Percentiles rank a stretch among this genome's conserved stretches.
phyloP scores from a whole-genome alignment of 2,113 vertebrate genomes.

The Rhombomys opimus region DNA sequence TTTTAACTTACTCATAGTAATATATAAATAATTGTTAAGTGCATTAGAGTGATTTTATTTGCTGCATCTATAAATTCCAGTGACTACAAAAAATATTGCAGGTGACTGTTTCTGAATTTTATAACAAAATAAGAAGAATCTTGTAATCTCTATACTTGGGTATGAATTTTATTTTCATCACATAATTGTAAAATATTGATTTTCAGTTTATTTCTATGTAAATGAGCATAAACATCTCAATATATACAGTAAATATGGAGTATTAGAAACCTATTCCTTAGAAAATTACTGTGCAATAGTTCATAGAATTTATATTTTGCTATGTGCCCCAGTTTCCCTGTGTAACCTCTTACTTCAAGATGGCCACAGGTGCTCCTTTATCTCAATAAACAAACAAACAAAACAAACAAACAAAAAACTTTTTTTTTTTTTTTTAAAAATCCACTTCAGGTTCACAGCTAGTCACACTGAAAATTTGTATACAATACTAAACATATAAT shows the following conservation, averaged over 20 bases:
- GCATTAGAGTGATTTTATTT: neutral
- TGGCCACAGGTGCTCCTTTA: neutral
- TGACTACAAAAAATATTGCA: neutral
- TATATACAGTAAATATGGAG: neutral
- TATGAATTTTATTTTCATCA: neutral
- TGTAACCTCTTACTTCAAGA: neutral
- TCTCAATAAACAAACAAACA: neutral
- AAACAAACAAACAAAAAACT: neutral
- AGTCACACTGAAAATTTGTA: neutral
- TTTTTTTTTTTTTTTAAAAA: neutral
- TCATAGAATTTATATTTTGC: neutral
- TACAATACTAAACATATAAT: neutral
- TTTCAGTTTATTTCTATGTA: neutral
- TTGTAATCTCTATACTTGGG: neutral
- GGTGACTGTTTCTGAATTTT: constrained; percentile 37
- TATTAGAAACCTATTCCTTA: neutral
- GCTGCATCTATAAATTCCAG: neutral
- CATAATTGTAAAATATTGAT: neutral
- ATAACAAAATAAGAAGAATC: neutral
- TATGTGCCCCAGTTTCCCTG: neutral
- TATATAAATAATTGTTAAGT: neutral
- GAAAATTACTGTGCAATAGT: neutral
- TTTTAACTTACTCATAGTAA: neutral
- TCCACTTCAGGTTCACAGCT: neutral
- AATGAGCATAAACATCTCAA: neutral